These are phyloP conservation scores for Megaceryle maxima DNA, from an alignment of 2,113 vertebrate species.

Conservation along the genomic window DNA sequence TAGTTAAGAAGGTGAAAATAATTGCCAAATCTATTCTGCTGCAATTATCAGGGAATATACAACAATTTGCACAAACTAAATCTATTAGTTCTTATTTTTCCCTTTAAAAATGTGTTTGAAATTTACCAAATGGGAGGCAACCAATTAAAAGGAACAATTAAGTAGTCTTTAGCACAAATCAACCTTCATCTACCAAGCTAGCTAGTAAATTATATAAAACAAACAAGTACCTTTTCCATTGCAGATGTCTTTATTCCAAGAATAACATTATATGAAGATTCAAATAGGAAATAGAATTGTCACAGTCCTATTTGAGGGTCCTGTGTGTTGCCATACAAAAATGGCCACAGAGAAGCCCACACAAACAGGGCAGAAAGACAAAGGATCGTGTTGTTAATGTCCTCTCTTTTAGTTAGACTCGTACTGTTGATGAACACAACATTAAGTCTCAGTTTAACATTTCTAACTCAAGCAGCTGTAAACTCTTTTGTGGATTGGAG, in stretches of 20 bases:
- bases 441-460: background rate
- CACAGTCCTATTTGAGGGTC: background rate
- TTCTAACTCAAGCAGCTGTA: background rate
- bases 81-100: background rate
- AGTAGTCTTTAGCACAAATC: background rate
- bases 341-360: background rate
- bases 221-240: background rate
- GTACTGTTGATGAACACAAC: background rate
- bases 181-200: background rate
- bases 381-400: background rate
- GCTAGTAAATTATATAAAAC: background rate
- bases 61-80: background rate
- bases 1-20: slow-evolving; percentile 17
- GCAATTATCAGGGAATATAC: background rate
- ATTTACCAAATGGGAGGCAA: background rate
- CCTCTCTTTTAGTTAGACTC: background rate
- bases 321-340: background rate
- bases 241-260: background rate
- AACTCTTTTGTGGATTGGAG: background rate
- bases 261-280: background rate
- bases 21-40: background rate
- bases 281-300: background rate
- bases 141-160: background rate
- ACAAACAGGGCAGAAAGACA: background rate
- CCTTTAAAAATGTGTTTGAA: background rate